phyloP scores from a whole-genome alignment of 2,888 invertebrate species.

The Rhagium mordax region DNA sequence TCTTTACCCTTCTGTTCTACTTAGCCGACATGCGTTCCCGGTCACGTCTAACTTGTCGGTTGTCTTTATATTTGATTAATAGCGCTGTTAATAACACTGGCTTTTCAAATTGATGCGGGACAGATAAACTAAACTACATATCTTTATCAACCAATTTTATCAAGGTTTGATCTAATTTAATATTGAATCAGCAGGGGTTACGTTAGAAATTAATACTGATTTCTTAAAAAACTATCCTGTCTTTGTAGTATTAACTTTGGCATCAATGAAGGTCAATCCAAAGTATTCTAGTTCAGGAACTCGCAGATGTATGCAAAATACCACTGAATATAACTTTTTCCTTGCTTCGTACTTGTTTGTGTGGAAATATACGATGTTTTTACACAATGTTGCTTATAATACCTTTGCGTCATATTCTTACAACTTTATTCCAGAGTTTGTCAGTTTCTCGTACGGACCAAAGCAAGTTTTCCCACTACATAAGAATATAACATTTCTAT shows the following conservation, averaged over 20 bases:
- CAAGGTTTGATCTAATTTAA: slow-evolving; percentile 51
- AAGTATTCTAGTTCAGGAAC: no score
- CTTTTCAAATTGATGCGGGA: slow-evolving; percentile 58
- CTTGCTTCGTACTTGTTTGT: no score
- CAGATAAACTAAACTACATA: slow-evolving; percentile 57
- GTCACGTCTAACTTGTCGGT: slow-evolving; percentile 68
- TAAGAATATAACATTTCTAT: slow-evolving; percentile 47
- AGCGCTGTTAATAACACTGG: slow-evolving; percentile 64
- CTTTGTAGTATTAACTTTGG: not conserved
- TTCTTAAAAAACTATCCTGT: not conserved
- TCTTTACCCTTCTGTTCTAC: slow-evolving; percentile 66
- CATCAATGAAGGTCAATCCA: not conserved
- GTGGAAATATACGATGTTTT: not conserved
- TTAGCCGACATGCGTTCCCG: slow-evolving; percentile 65
- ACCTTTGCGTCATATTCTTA: not conserved
- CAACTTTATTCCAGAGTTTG: not conserved
- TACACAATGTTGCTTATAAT: no score
- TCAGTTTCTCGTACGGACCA: not conserved
- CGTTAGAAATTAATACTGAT: slow-evolving; percentile 15
- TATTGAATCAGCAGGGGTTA: slow-evolving; percentile 29
- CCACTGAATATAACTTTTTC: no score
- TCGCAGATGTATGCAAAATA: no score
- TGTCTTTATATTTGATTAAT: slow-evolving; percentile 68
- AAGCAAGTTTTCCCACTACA: not conserved
- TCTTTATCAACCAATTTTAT: slow-evolving; percentile 51